phyloP scores from a whole-genome alignment of 1,140 invertebrate species.

The Brachionus manjavacas region DNA sequence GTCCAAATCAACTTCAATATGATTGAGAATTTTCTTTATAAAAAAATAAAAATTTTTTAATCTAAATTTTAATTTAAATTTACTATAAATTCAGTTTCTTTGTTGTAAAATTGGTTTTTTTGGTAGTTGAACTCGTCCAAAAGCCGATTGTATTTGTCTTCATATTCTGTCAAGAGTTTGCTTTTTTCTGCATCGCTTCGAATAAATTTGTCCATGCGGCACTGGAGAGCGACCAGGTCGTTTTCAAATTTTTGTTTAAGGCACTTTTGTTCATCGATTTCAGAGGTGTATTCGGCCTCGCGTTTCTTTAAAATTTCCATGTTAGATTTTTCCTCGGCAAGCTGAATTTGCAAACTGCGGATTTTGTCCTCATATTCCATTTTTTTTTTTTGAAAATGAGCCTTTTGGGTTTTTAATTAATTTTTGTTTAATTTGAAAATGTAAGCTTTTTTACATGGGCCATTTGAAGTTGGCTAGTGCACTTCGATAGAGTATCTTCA shows the following conservation, averaged over 20 bases:
- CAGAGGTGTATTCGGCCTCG: neutral
- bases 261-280: neutral
- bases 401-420: neutral
- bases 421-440: neutral
- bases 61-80: neutral
- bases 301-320: slow-evolving; percentile 39
- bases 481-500: slow-evolving; percentile 33
- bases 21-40: slow-evolving; percentile 38
- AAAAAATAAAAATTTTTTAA: neutral
- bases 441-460: neutral
- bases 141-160: slow-evolving; percentile 20
- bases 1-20: slow-evolving; percentile 10
- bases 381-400: slow-evolving; percentile 25
- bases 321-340: slow-evolving; percentile 28
- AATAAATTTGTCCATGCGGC: neutral
- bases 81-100: slow-evolving; percentile 41
- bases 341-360: neutral
- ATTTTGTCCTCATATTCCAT: slow-evolving; percentile 18
- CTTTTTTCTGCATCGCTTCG: neutral
- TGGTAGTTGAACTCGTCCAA: slow-evolving; percentile 2
- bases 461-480: slow-evolving; percentile 1
- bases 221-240: neutral
- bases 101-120: slow-evolving; percentile 39
- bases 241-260: neutral
- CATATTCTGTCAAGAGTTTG: neutral